A percentile compares a stretch with the other conserved stretches of the same genome.
phyloP scores from a whole-genome alignment of 2,888 invertebrate genomes.

The Camponotus fellah region DNA sequence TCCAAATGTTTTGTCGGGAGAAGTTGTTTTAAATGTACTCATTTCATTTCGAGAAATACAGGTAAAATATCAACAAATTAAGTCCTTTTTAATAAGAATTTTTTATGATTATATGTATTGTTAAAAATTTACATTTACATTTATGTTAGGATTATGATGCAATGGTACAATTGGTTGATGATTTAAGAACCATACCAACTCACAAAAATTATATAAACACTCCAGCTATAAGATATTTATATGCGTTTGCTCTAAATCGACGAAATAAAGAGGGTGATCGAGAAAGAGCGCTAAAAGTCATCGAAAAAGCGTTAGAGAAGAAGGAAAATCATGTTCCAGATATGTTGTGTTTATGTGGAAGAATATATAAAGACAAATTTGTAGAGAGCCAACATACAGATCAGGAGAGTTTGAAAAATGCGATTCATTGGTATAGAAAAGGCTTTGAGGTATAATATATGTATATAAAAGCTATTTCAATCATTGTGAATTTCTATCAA shows the following conservation, averaged over 20 bases:
- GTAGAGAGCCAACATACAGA: constrained; percentile 98
- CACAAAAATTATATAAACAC: constrained; percentile 96
- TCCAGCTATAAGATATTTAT: constrained; percentile 96
- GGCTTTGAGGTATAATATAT: constrained; percentile 91
- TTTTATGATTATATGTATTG: not conserved
- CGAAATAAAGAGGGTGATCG: constrained; percentile 97
- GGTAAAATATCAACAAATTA: constrained; percentile 76
- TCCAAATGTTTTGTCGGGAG: constrained; percentile 97
- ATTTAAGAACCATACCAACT: constrained; percentile 95
- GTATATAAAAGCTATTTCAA: not conserved
- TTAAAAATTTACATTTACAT: not conserved
- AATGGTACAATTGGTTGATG: constrained; percentile 98
- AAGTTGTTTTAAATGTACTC: constrained; percentile 97
- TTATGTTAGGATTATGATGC: constrained; percentile 94
- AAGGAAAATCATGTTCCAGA: constrained; percentile 98
- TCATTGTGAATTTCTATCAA: not conserved
- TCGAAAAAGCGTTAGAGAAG: constrained; percentile 95
- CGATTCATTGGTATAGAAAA: constrained; percentile 98
- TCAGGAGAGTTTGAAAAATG: constrained; percentile 94
- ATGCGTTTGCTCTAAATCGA: constrained; percentile 98
- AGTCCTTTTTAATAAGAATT: constrained; percentile 16
- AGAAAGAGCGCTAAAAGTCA: constrained; percentile 96
- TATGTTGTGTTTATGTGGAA: constrained; percentile 98
- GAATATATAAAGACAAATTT: constrained; percentile 99
- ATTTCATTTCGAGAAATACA: constrained; percentile 97